Conservation (phyloP, 2,888 invertebrate species). For the Tetheella fluctuosa region DNA sequence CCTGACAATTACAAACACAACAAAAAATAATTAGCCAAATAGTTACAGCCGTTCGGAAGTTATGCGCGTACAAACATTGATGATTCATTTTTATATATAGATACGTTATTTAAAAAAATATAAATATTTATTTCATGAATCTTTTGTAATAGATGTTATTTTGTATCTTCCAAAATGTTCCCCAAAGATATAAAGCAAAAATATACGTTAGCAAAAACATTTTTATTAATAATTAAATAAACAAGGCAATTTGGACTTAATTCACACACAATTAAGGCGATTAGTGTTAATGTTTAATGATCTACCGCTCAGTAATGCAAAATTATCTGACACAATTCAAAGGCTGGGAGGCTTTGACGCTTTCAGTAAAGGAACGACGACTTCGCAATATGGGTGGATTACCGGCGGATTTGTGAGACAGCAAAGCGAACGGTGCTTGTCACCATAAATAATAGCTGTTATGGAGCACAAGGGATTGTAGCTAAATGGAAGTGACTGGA, state of each 20-base stretch:
- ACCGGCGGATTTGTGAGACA: slow-evolving; percentile 5
- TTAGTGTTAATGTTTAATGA: slow-evolving; percentile 11
- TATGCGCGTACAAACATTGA: too few relatives aligned
- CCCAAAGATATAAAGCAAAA: too few relatives aligned
- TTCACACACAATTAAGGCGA: slow-evolving; percentile 12
- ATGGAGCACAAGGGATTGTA: background rate
- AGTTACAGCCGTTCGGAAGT: too few relatives aligned
- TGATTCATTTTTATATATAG: too few relatives aligned
- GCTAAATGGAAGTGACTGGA: background rate
- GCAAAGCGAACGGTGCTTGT: background rate
- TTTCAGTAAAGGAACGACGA: background rate
- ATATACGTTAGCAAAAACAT: background rate
- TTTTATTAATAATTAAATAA: slow-evolving; percentile 10
- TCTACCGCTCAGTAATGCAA: background rate
- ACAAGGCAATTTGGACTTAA: slow-evolving; percentile 11
- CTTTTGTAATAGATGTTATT: too few relatives aligned
- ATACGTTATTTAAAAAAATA: too few relatives aligned
- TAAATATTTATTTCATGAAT: too few relatives aligned
- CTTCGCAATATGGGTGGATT: slow-evolving; percentile 3
- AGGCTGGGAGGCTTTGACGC: slow-evolving; percentile 4
- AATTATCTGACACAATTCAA: background rate
- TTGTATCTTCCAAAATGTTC: too few relatives aligned
- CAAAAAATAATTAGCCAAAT: too few relatives aligned
- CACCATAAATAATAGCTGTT: background rate
- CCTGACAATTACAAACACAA: too few relatives aligned